Conservation (phyloP, 2,113 vertebrate species). For the Microtus oregoni region DNA sequence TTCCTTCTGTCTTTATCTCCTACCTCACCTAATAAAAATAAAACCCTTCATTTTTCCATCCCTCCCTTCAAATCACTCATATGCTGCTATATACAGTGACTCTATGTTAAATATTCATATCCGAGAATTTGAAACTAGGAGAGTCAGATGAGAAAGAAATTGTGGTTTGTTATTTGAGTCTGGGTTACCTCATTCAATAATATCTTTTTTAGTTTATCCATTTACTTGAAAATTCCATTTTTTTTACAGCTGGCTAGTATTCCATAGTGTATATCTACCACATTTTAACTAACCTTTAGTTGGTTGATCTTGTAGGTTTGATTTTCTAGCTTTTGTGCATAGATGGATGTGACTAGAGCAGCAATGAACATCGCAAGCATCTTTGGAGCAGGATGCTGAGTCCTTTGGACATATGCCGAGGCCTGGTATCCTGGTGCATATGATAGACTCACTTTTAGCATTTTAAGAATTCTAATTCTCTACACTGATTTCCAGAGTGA, state of each 20-base stretch:
- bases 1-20: neutral
- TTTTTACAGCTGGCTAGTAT: neutral
- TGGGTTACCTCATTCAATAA: neutral
- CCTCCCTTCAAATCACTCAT: neutral
- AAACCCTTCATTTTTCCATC: neutral
- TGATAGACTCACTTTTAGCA: neutral
- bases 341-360: neutral
- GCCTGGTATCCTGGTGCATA: too few species aligned
- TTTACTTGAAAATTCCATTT: neutral
- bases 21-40: neutral
- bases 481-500: neutral
- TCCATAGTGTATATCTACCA: neutral
- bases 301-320: neutral
- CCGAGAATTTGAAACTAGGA: neutral
- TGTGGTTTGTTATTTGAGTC: neutral
- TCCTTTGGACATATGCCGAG: neutral
- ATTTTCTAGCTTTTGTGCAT: neutral
- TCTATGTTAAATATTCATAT: neutral
- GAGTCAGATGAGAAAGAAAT: neutral
- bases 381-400: neutral
- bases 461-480: neutral
- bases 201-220: neutral
- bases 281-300: neutral
- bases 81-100: neutral
- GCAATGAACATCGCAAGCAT: too few species aligned